Evolutionary conservation across 2,888 invertebrate genomes (phyloP), one percentile per base, ranked within the genome.

Genomic region (Julus scandinavius): DNA sequence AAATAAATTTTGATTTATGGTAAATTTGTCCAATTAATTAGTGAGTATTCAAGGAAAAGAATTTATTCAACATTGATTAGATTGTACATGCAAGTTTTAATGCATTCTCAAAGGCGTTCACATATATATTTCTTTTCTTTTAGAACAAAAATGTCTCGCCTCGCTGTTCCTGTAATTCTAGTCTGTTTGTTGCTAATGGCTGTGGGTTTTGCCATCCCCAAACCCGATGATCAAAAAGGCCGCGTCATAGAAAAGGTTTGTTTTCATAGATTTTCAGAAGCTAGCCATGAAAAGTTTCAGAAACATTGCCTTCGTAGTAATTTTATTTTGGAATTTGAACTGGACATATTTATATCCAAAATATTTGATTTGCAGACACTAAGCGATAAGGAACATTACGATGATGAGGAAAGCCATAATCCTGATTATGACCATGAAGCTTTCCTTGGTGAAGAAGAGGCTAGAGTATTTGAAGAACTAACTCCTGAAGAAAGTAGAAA

Each of bases 371-470:
- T 54, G 45, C 93, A 96, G 91, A 94, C 95, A 90, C 93, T 97
- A 6, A 96, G 96, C 90, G 95, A 96, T 90, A 94, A 95, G 88
- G 95, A 96, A 90, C 98, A 98, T 91, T 97, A 94, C 91, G 91
- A 91, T 2, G 91, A 91, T 2, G 90, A 89, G 1, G 95, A 96
- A 89, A 50, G 11, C 13, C 97, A 97, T 91, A 97, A 99, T 92
- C 93, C 95, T 87, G 96, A 97, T 90, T 99, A 97, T 92, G 99
- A 99, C 92, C 99, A 99, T 92, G 99, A 99, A 92, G 98, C 98
- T 0, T 99, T 99, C 92, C 94, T 99, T 15, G 99, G 99, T 0
- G 97, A 98, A 92, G 97, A 98, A 90, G 93, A 93, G 15, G 97
- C 99, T 0, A 97, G 97, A 92, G 95, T 96, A 4, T 99, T 99